Percentiles rank a stretch among this genome's conserved stretches.
Conservation (phyloP, 2,888 invertebrate genomes). For the Conchocele bisecta region DNA sequence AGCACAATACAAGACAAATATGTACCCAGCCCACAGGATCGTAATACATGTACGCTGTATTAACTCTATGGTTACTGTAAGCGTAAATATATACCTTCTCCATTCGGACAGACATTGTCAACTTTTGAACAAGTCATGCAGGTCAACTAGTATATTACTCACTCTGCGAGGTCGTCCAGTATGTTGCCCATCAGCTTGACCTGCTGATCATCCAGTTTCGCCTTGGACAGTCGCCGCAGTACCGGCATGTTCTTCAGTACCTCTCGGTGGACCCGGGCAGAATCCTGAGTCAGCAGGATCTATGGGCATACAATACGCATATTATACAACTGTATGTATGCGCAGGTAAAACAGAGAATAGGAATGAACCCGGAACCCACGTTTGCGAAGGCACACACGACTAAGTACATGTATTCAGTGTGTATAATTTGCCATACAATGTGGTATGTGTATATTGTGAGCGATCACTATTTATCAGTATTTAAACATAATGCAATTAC, state of each 20-base stretch:
- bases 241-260: constrained; percentile 81
- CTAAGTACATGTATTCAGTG: no score
- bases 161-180: constrained; percentile 79
- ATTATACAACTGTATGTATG: no score
- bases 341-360: no score
- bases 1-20: no score
- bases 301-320: constrained; percentile 39
- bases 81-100: not conserved
- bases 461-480: no score
- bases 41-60: no score
- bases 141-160: constrained; percentile 27
- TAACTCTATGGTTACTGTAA: not conserved
- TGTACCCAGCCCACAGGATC: no score
- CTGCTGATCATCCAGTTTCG: constrained; percentile 80
- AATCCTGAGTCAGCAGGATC: constrained; percentile 81
- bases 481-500: no score
- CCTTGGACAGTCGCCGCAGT: constrained; percentile 75
- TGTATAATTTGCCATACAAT: no score
- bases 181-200: constrained; percentile 79
- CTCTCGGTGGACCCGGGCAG: constrained; percentile 79
- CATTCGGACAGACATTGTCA: not conserved
- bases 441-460: no score
- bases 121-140: not conserved
- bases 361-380: no score
- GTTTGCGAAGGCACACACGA: not conserved